Percentiles rank a stretch among this genome's conserved stretches.
Conservation (phyloP, 2,113 vertebrate genomes). For the Galbula dea region DNA sequence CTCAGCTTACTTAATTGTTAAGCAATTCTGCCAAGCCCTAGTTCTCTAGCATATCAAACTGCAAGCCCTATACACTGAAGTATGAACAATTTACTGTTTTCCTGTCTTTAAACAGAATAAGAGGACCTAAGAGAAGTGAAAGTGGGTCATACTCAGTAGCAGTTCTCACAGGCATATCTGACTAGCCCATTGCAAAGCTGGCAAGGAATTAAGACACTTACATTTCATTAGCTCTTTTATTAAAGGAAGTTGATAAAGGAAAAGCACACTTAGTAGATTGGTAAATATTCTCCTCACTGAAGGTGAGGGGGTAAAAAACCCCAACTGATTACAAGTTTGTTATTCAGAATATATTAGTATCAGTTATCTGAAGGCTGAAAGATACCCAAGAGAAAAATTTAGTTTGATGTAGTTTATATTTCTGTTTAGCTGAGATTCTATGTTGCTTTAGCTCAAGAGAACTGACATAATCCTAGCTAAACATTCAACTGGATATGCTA, state of each 20-base stretch:
- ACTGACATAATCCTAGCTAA: not conserved
- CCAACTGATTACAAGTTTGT: not conserved
- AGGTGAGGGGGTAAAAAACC: not conserved
- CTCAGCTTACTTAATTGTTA: not conserved
- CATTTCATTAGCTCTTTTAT: not conserved
- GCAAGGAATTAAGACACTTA: not conserved
- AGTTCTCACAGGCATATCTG: not conserved
- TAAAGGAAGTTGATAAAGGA: not conserved
- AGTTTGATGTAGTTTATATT: not conserved
- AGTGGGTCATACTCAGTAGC: not conserved
- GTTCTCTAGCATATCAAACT: not conserved
- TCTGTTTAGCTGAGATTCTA: not conserved
- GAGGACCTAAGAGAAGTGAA: not conserved
- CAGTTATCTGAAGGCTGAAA: not conserved
- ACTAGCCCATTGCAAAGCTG: not conserved
- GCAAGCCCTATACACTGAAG: not conserved
- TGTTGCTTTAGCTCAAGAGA: not conserved
- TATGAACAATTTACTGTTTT: not conserved
- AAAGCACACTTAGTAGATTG: not conserved
- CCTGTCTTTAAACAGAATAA: not conserved
- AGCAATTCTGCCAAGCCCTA: not conserved
- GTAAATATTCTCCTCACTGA: not conserved
- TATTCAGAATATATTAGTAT: not conserved
- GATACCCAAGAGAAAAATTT: not conserved
- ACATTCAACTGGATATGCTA: not conserved